Evolutionary conservation across 2,797 vertebrate species (phyloP).

Genomic region (Poecilia velifera): DNA sequence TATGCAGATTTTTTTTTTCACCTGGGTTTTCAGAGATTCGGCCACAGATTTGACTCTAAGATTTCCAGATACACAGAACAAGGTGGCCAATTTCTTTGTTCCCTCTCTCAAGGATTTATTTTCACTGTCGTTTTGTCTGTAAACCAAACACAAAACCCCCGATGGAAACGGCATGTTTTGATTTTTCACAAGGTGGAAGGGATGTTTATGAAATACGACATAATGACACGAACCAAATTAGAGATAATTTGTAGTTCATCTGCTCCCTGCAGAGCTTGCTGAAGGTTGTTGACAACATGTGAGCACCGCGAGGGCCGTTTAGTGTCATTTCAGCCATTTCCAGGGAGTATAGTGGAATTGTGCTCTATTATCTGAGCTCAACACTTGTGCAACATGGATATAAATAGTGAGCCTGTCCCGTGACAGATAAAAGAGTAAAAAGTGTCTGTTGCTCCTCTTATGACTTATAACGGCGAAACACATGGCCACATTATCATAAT

Average conservation of each 20-base stretch:
- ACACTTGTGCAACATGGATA: conserved; percentile 1
- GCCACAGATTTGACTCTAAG: neutral
- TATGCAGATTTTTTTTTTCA: too few species aligned
- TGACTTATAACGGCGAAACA: conserved; percentile 29
- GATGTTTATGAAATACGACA: neutral
- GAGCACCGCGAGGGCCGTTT: neutral
- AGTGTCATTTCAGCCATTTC: conserved; percentile 34
- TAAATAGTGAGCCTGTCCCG: neutral
- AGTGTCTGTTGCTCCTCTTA: conserved; percentile 1
- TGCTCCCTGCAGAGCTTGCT: neutral
- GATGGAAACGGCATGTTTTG: neutral
- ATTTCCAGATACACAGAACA: neutral
- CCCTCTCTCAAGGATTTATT: neutral
- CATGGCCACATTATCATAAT: conserved; percentile 58
- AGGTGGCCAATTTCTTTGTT: neutral
- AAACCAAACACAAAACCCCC: neutral
- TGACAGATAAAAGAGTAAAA: conserved; percentile 12
- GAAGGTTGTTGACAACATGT: neutral
- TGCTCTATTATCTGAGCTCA: conserved; percentile 26
- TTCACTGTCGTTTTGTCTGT: neutral
- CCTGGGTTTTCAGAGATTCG: neutral
- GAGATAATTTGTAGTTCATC: neutral
- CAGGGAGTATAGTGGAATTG: conserved; percentile 18
- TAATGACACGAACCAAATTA: neutral
- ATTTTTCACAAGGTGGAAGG: neutral